A percentile compares a stretch with the other conserved stretches of the same genome.
These are phyloP conservation scores for Hypotaenidia okinawae DNA, from an alignment of 2,797 vertebrate species.

Conservation along the genomic window DNA sequence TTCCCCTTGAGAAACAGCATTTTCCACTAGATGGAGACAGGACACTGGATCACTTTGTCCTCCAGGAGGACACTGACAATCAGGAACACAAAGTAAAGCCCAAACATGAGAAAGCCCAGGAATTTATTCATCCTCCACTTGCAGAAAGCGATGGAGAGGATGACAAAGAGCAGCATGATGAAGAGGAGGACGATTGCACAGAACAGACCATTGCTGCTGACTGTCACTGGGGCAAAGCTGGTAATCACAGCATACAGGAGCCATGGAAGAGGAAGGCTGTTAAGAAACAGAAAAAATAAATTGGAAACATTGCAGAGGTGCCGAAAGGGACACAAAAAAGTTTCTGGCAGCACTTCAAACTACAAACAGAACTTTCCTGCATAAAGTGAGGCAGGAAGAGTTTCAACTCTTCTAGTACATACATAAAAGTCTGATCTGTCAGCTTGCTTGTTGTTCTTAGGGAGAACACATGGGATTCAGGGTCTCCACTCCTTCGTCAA, in stretches of 20 bases:
- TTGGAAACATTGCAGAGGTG: not conserved
- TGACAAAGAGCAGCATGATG: slow-evolving; percentile 98
- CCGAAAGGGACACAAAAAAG: not conserved
- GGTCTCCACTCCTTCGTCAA: not conserved
- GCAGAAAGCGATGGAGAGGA: slow-evolving; percentile 92
- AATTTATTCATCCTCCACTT: slow-evolving; percentile 98
- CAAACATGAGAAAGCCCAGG: slow-evolving; percentile 92
- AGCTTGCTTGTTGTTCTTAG: not conserved
- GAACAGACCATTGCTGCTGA: slow-evolving; percentile 98
- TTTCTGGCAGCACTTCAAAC: not conserved
- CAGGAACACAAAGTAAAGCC: slow-evolving; percentile 95
- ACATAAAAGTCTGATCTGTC: not conserved
- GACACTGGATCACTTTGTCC: slow-evolving; percentile 91
- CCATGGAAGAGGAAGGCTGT: slow-evolving; percentile 97
- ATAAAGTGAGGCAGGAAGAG: not conserved
- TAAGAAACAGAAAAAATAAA: slow-evolving; percentile 19
- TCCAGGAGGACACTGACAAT: slow-evolving; percentile 95
- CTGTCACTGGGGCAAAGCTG: slow-evolving; percentile 82
- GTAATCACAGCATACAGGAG: slow-evolving; percentile 86
- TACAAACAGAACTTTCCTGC: not conserved
- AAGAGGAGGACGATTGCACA: slow-evolving; percentile 98
- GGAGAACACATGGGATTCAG: not conserved
- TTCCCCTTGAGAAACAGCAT: slow-evolving; percentile 1
- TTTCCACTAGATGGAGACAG: slow-evolving; percentile 85
- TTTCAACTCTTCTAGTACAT: not conserved